Evolutionary conservation across 1,140 invertebrate genomes (phyloP).

Genomic region (Stegodyphus dumicola): DNA sequence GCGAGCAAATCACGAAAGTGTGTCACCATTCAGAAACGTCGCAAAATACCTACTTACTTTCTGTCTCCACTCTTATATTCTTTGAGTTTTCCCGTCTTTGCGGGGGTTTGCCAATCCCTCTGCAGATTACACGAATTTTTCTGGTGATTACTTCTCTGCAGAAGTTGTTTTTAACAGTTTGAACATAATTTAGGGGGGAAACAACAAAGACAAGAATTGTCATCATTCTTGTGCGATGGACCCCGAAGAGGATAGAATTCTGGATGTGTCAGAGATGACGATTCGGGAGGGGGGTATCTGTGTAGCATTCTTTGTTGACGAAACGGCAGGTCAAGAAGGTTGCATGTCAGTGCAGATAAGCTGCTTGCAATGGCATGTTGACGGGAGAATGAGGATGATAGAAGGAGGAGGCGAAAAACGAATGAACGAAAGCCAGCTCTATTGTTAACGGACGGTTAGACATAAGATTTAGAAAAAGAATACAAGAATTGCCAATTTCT

Average conservation of each 20-base stretch:
- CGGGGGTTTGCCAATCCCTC: too few relatives aligned
- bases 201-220: neutral
- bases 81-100: too few relatives aligned
- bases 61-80: too few relatives aligned
- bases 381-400: neutral
- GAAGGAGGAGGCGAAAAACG: neutral
- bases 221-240: neutral
- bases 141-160: neutral
- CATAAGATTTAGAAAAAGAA: neutral
- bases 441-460: slow-evolving; percentile 40
- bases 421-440: neutral
- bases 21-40: too few relatives aligned
- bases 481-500: too few relatives aligned
- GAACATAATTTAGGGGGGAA: neutral
- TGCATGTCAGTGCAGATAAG: slow-evolving; percentile 39
- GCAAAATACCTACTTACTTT: too few relatives aligned
- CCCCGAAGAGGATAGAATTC: neutral
- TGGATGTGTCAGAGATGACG: slow-evolving; percentile 9
- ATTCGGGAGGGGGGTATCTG: slow-evolving; percentile 4
- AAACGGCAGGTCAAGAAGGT: slow-evolving; percentile 34
- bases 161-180: neutral
- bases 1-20: too few relatives aligned
- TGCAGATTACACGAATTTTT: too few relatives aligned
- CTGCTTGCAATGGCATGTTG: neutral
- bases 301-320: slow-evolving; percentile 42